A percentile compares a stretch with the other conserved stretches of the same genome.
phyloP scores from a whole-genome alignment of 2,113 vertebrate genomes.

The Caloenas nicobarica region DNA sequence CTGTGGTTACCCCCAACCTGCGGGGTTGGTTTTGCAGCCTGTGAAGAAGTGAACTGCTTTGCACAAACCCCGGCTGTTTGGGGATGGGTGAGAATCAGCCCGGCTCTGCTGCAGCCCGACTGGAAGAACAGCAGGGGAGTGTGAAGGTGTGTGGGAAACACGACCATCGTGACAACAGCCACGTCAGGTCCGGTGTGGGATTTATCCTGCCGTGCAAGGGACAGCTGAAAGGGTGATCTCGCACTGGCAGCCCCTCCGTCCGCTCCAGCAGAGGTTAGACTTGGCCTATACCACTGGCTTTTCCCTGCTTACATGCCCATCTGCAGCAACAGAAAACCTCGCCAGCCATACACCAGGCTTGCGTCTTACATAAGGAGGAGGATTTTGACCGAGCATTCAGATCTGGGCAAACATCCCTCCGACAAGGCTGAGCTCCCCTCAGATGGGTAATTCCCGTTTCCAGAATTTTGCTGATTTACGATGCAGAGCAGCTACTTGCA shows the following conservation, averaged over 20 bases:
- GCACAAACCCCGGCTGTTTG: background rate
- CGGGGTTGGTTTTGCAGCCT: background rate
- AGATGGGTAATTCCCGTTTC: background rate
- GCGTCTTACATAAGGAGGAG: background rate
- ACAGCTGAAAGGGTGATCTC: background rate
- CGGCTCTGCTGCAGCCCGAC: background rate
- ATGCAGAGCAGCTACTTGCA: background rate
- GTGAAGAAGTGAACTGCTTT: background rate
- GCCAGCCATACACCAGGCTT: background rate
- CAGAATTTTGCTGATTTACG: background rate
- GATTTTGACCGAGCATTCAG: background rate
- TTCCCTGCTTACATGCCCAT: background rate
- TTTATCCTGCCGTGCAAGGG: background rate
- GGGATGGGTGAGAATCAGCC: background rate
- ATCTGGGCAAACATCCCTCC: background rate
- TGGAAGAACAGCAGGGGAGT: background rate
- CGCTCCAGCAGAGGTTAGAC: background rate
- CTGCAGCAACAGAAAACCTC: background rate
- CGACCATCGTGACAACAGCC: accelerated
- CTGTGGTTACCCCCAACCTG: background rate
- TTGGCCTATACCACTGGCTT: background rate
- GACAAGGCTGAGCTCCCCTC: background rate
- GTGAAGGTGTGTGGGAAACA: background rate
- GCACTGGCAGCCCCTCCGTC: background rate
- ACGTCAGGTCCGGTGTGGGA: accelerated